A percentile compares a stretch with the other conserved stretches of the same genome.
phyloP scores from a whole-genome alignment of 2,888 invertebrate species.

The Andrena fulva region DNA sequence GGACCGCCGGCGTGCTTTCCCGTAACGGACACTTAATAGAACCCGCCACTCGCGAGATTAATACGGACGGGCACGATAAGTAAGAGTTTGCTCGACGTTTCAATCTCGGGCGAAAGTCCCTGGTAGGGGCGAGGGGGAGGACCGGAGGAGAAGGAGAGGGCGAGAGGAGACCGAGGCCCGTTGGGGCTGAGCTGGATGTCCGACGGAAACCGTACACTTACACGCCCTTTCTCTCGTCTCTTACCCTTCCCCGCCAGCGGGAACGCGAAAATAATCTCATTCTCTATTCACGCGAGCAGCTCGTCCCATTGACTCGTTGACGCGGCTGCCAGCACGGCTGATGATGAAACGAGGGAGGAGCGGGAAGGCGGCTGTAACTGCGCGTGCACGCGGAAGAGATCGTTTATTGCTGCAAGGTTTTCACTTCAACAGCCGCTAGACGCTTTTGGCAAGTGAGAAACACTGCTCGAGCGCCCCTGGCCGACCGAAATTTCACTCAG shows the following conservation, averaged over 20 bases:
- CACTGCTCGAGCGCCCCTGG: neutral
- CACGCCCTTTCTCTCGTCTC: constrained; percentile 27
- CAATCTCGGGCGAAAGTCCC: constrained; percentile 37
- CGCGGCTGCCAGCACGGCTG: constrained; percentile 37
- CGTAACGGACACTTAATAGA: constrained; percentile 20
- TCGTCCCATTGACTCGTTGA: constrained; percentile 73
- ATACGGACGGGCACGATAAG: constrained; percentile 58
- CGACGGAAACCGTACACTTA: constrained; percentile 26
- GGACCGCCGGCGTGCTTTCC: constrained; percentile 2
- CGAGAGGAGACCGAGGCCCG: constrained; percentile 5
- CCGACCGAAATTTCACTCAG: constrained; percentile 1
- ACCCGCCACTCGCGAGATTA: constrained; percentile 24
- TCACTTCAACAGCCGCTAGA: constrained; percentile 17
- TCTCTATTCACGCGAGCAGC: constrained; percentile 69
- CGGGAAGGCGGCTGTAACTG: constrained; percentile 19
- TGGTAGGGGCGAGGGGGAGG: neutral
- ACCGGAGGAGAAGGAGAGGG: neutral
- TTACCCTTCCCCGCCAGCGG: constrained; percentile 61
- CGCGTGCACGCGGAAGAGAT: constrained; percentile 47
- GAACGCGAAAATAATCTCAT: constrained; percentile 75
- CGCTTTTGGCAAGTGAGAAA: neutral
- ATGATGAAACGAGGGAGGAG: constrained; percentile 42
- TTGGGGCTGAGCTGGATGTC: constrained; percentile 10
- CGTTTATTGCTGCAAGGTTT: constrained; percentile 53
- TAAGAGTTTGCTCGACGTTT: constrained; percentile 58